Conservation (phyloP, 2,113 vertebrate species). For the Tragelaphus scriptus region DNA sequence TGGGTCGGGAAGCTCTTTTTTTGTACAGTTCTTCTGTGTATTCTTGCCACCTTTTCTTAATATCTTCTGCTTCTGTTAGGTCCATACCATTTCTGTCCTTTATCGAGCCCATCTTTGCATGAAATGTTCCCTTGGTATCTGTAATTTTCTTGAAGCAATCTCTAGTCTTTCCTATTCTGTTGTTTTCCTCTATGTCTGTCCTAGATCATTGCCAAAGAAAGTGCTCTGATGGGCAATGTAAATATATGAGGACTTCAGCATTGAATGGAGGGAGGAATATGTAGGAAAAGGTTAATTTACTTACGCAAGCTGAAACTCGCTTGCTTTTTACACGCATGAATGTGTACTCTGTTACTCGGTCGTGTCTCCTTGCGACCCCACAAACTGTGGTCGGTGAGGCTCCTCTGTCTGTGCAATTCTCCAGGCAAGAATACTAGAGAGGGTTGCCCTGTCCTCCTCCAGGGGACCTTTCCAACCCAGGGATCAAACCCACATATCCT, state of each 20-base stretch:
- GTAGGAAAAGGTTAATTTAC: not conserved
- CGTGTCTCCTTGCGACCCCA: fast-evolving
- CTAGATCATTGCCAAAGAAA: not conserved
- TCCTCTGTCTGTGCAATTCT: fast-evolving
- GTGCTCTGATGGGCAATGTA: not conserved
- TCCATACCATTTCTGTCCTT: too few relatives aligned
- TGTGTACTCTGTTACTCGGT: not conserved
- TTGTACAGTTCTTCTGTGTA: too few relatives aligned
- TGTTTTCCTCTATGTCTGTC: too few relatives aligned
- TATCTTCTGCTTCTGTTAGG: too few relatives aligned
- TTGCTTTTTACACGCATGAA: not conserved
- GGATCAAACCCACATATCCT: not conserved
- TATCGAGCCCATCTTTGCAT: fast-evolving
- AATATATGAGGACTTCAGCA: not conserved
- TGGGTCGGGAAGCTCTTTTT: too few relatives aligned
- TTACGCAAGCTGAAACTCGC: not conserved
- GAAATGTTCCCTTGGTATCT: too few relatives aligned
- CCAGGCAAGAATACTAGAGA: not conserved
- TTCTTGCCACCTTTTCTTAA: too few relatives aligned
- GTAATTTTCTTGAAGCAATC: too few relatives aligned
- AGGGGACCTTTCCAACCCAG: not conserved
- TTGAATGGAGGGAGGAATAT: not conserved
- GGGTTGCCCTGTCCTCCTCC: not conserved
- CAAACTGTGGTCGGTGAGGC: not conserved
- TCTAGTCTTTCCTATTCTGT: too few relatives aligned